Evolutionary conservation across 2,797 vertebrate species (phyloP), one percentile per base, ranked within the genome.

Genomic region (Remorina albescens): DNA sequence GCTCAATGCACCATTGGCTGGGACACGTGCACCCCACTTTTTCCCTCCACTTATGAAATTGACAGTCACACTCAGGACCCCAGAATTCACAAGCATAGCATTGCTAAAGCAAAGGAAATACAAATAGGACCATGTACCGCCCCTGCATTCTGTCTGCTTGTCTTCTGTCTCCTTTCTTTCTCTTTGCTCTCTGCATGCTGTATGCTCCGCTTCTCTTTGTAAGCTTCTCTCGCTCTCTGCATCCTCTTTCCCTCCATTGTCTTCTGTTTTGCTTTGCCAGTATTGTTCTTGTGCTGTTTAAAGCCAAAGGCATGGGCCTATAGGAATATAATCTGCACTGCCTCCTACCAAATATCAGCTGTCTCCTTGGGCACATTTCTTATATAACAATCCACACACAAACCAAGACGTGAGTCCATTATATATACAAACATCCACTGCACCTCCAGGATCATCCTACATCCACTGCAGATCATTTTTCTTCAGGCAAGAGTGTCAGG

Each of bases 11-110:
- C 80, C 73, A 82, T 51, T 73, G 76, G 68, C 53, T 70, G 46
- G 10, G 13, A 78, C 82, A 78, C 42, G 28, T 83, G 76, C 57
- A 18, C 49, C 62, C 61, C 65, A n/a, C 30, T 71, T 78, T 39
- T 9, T 49, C 16, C 49, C 5, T 54, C 19, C 4, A 5, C 15
- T 16, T 28, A 11, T 25, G 28, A 54, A 58, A 59, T 73, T 21
- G 41, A n/a, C 2, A 32, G 16, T 54, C 41, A 50, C 37, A 34
- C 9, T 39, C 0, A 6, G 11, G 7, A 55, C 25, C n/a, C 9
- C 9, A 21, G 13, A 13, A 9, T 41, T 34, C 28, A 15, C 51
- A n/a, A 49, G 15, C 8, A 54, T 16, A 42, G 25, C 7, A 2
- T 60, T 56, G 3, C 26, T 37, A 55, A 28, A 73, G 46, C 10